Evolutionary conservation across 2,888 invertebrate genomes (phyloP).

Genomic region (Stictocephala bisonia): DNA sequence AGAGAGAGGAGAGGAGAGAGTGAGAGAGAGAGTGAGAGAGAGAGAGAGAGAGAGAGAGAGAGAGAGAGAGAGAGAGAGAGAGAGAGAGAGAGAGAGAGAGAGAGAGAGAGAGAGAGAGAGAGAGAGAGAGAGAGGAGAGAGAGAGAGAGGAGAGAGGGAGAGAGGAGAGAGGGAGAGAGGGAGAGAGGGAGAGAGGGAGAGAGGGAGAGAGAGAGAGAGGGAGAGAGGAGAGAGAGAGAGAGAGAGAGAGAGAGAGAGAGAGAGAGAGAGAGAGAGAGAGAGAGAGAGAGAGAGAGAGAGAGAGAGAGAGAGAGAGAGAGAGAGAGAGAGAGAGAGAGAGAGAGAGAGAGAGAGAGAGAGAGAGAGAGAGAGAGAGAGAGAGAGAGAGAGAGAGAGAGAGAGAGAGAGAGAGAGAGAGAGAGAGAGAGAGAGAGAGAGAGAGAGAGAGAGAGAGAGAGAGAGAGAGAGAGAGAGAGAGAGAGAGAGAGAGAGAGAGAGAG

Average conservation of each 20-base stretch:
- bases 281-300: slow-evolving; percentile 19
- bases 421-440: slow-evolving; percentile 41
- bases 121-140: slow-evolving; percentile 22
- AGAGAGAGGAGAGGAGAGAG: no score
- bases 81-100: slow-evolving; percentile 37
- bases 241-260: slow-evolving; percentile 1
- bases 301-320: slow-evolving; percentile 34
- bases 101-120: slow-evolving; percentile 35
- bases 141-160: slow-evolving; percentile 3
- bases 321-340: slow-evolving; percentile 42
- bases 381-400: slow-evolving; percentile 47
- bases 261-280: background rate
- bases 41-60: slow-evolving; percentile 8
- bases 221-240: slow-evolving; percentile 37
- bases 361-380: slow-evolving; percentile 46
- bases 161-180: slow-evolving; percentile 46
- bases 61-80: slow-evolving; percentile 34
- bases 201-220: slow-evolving; percentile 40
- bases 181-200: slow-evolving; percentile 44
- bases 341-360: slow-evolving; percentile 45
- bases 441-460: slow-evolving; percentile 43
- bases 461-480: slow-evolving; percentile 36
- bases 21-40: no score
- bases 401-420: slow-evolving; percentile 32
- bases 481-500: background rate